Base-by-base conservation (phyloP, 1,140 invertebrate genomes). In the Lordiphosa collinella region DNA sequence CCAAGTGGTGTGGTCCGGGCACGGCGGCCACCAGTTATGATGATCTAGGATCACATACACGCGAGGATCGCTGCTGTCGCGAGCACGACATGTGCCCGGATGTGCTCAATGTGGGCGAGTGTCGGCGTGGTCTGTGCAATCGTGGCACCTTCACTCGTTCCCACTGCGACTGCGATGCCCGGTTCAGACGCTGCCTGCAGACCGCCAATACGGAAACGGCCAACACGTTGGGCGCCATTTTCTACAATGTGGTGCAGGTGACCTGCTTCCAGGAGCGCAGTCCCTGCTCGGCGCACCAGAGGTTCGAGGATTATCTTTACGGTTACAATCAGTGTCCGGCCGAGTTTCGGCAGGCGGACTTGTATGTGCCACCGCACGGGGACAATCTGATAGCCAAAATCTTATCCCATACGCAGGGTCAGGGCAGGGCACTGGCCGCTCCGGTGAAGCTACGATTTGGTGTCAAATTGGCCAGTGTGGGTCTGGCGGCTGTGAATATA, bases 41-140 rank as follows among this genome's bases (percentile, higher is more conserved):
- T 22, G 94, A 95, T 34, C 86, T 95, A 14, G 94, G 94, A 0
- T 74, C 89, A 3, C 92, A 94, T 73, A 54, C 82, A 0, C 90
- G 91, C 13, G 93, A 94, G 54, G 94, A 96, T 82, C 88, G 89
- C 0, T 96, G 94, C 63, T 95, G 95, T 76, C 90, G 94, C 12
- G 92, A 93, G 54, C 95, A 96, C 76, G 95, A 96, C 87, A 90
- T 92, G 66, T 96, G 95, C 61, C 92, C 92, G 1, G 89, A 91
- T 49, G 91, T 90, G 7, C 89, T 94, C 29, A 79, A 73, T n/a
- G 90, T 91, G 2, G 91, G 91, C 7, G 88, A 93, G 49, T 94
- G 93, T 60, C 90, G 91, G 34, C 90, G 92, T 40, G 92, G 93
- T 0, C 91, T 94, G 18, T 94, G 93, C 79, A 95, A 95, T 66